Conservation (phyloP, 2,797 vertebrate species). For the Danio albolineatus region DNA sequence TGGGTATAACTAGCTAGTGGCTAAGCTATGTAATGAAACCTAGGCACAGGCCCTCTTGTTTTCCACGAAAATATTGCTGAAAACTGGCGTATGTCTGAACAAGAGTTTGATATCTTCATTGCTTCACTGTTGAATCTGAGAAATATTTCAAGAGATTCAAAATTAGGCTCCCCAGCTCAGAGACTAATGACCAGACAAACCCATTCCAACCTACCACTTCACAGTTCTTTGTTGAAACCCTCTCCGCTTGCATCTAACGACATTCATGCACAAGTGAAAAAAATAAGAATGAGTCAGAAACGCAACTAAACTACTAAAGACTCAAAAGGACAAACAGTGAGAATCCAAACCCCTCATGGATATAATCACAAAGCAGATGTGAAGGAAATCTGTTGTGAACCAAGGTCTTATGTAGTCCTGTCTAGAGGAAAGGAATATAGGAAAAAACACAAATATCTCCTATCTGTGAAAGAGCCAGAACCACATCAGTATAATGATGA, state of each 20-base stretch:
- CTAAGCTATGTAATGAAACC: too few species aligned
- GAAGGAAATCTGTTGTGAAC: background rate
- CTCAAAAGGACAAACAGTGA: conserved; percentile 28
- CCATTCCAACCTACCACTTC: conserved; percentile 1
- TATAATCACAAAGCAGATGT: conserved; percentile 15
- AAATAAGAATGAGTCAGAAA: conserved; percentile 24
- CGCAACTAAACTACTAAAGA: background rate
- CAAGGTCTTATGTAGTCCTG: background rate
- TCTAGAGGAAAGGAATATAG: conserved; percentile 25
- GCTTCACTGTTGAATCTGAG: too few species aligned
- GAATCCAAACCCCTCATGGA: conserved; percentile 30
- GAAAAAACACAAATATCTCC: too few species aligned
- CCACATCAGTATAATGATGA: too few species aligned
- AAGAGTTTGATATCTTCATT: too few species aligned
- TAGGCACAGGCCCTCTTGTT: too few species aligned
- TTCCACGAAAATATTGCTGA: too few species aligned
- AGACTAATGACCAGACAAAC: conserved; percentile 32
- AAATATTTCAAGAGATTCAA: background rate
- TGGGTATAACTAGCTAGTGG: too few species aligned
- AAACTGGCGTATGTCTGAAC: too few species aligned
- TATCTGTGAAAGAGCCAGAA: too few species aligned
- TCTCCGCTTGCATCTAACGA: background rate
- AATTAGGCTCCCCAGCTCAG: conserved; percentile 29
- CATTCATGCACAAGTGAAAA: conserved; percentile 8
- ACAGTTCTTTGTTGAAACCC: conserved; percentile 12